Percentiles rank a stretch among this genome's conserved stretches.
Evolutionary conservation across 2,113 vertebrate species (phyloP).

Genomic region (Lepisosteus oculatus): DNA sequence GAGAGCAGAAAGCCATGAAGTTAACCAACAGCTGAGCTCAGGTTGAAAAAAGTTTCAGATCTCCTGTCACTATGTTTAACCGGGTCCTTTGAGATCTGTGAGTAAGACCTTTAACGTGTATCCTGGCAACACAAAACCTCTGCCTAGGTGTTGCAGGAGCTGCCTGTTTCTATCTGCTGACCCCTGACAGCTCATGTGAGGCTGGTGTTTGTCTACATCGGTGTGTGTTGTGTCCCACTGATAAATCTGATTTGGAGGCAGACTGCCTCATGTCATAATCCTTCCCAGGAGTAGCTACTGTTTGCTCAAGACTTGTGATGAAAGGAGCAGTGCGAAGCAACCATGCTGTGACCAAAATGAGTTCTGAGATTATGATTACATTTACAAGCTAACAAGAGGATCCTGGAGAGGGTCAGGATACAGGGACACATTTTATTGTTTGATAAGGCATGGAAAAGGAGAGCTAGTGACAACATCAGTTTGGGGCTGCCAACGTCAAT

Average conservation of each 20-base stretch:
- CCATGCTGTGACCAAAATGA: slow-evolving; percentile 40
- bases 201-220: slow-evolving; percentile 30
- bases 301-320: slow-evolving; percentile 42
- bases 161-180: slow-evolving; percentile 11
- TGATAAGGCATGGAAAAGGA: too few relatives aligned
- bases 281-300: slow-evolving; percentile 40
- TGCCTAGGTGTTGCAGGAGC: not conserved
- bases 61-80: too few relatives aligned
- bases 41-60: too few relatives aligned
- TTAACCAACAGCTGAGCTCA: too few relatives aligned
- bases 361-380: slow-evolving; percentile 5
- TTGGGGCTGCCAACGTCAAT: too few relatives aligned
- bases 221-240: slow-evolving; percentile 27
- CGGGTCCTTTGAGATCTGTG: not conserved
- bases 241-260: slow-evolving; percentile 37
- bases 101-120: not conserved
- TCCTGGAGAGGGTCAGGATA: too few relatives aligned
- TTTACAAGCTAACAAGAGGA: not conserved
- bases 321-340: slow-evolving; percentile 32
- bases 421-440: too few relatives aligned
- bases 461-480: too few relatives aligned
- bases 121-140: not conserved
- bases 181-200: slow-evolving; percentile 40
- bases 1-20: too few relatives aligned
- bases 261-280: slow-evolving; percentile 38